Evolutionary conservation across 2,113 vertebrate genomes (phyloP).

Genomic region (Varanus komodoensis): DNA sequence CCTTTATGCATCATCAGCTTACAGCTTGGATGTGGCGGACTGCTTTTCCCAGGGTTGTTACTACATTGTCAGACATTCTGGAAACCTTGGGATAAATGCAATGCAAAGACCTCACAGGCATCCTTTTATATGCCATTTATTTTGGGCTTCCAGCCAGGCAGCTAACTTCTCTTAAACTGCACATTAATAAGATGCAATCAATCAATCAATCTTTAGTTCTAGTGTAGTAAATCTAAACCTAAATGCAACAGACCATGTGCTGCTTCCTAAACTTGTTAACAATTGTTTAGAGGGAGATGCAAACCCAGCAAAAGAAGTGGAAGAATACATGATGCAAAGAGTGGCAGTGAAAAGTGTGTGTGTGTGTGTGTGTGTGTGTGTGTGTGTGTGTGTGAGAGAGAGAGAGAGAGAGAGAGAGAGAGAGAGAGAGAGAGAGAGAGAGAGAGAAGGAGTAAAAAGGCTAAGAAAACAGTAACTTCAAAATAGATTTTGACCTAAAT

Average conservation of each 20-base stretch:
- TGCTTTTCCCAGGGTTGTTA: background rate
- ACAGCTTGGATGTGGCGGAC: background rate
- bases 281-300: background rate
- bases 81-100: slow-evolving; percentile 1
- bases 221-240: slow-evolving; percentile 17
- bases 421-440: background rate
- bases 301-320: background rate
- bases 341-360: background rate
- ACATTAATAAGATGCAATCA: slow-evolving; percentile 4
- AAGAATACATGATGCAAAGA: background rate
- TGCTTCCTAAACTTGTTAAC: background rate
- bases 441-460: too few relatives aligned
- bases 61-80: background rate
- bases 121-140: slow-evolving; percentile 20
- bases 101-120: slow-evolving; percentile 1
- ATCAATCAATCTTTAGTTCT: slow-evolving; percentile 7
- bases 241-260: background rate
- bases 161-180: background rate
- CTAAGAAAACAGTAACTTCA: too few relatives aligned
- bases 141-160: slow-evolving; percentile 20
- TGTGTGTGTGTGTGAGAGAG: background rate
- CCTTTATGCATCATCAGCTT: background rate
- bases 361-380: background rate
- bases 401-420: background rate
- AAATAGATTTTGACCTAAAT: too few relatives aligned